Percentiles rank a stretch among this genome's conserved stretches.
phyloP scores from a whole-genome alignment of 2,797 vertebrate species.

The Microctenopoma stevenorrisi region DNA sequence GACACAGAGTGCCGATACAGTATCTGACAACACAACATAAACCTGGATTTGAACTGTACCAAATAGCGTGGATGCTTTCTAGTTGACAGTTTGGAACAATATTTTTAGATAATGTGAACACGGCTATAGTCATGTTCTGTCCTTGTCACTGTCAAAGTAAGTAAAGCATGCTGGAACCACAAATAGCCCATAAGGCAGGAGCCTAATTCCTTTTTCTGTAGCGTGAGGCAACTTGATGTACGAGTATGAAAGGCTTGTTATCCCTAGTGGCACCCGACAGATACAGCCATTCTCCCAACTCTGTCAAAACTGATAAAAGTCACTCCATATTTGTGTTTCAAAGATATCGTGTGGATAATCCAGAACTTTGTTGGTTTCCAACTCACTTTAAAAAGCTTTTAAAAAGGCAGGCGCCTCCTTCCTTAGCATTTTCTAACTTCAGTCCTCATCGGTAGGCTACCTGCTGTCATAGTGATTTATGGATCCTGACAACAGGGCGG shows the following conservation, averaged over 20 bases:
- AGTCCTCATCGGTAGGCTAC: slow-evolving; percentile 39
- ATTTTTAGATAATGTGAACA: slow-evolving; percentile 70
- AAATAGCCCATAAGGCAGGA: slow-evolving; percentile 65
- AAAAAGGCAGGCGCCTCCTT: neutral
- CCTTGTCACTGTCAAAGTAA: slow-evolving; percentile 66
- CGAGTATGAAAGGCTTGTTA: slow-evolving; percentile 62
- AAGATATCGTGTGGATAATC: slow-evolving; percentile 7
- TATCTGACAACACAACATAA: neutral
- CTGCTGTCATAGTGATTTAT: slow-evolving; percentile 60
- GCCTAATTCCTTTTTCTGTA: slow-evolving; percentile 61
- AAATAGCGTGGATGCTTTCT: slow-evolving; percentile 12
- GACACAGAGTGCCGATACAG: slow-evolving; percentile 13
- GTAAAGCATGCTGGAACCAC: slow-evolving; percentile 51
- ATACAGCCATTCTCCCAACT: slow-evolving; percentile 42
- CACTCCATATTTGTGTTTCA: slow-evolving; percentile 35
- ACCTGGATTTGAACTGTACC: slow-evolving; percentile 25
- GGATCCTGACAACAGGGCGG: slow-evolving; percentile 46
- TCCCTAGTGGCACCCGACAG: slow-evolving; percentile 53
- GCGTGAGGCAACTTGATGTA: slow-evolving; percentile 59
- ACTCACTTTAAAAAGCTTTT: slow-evolving; percentile 10
- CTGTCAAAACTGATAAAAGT: slow-evolving; percentile 56
- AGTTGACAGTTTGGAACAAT: slow-evolving; percentile 46
- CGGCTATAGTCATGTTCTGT: slow-evolving; percentile 60
- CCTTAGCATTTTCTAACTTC: slow-evolving; percentile 37
- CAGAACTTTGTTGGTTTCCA: neutral